Conservation (phyloP, 92 coral and sea anemone genomes). For the Umimayanthus kanabou region DNA sequence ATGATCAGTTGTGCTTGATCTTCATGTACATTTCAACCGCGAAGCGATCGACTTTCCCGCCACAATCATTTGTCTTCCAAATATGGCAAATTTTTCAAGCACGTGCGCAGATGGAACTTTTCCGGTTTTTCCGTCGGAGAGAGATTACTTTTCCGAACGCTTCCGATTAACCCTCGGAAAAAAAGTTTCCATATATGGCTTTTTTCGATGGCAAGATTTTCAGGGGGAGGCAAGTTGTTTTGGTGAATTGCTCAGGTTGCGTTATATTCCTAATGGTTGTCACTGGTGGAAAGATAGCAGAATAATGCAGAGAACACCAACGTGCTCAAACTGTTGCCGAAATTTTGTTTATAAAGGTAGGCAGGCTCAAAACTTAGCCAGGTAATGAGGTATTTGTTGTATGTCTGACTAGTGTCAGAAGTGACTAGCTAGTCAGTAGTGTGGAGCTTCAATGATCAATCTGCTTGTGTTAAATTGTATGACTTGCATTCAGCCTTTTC, state of each 20-base stretch:
- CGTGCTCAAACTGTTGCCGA: constrained; percentile 84
- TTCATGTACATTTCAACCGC: constrained; percentile 10
- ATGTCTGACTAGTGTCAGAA: no score
- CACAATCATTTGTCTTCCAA: constrained; percentile 47
- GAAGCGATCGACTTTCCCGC: constrained; percentile 72
- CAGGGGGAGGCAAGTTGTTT: neutral
- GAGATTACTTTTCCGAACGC: neutral
- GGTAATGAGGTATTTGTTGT: no score
- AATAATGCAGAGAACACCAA: constrained; percentile 93
- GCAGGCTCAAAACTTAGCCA: neutral
- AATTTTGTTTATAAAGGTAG: constrained; percentile 87
- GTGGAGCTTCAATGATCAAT: no score
- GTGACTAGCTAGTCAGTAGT: no score
- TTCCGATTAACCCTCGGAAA: constrained; percentile 5
- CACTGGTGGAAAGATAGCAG: neutral
- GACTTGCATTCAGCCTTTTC: no score
- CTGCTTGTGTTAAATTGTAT: no score
- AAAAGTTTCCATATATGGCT: constrained; percentile 52
- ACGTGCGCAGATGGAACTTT: neutral
- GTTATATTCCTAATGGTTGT: neutral
- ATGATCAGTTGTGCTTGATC: neutral
- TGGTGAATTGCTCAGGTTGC: neutral
- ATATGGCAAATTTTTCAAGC: constrained; percentile 41
- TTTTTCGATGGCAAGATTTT: constrained; percentile 24
- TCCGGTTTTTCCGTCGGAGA: neutral